Percentiles rank a stretch among this genome's conserved stretches.
phyloP scores from a whole-genome alignment of 35 echinoderm and acorn worm genomes.

The Diadema setosum region DNA sequence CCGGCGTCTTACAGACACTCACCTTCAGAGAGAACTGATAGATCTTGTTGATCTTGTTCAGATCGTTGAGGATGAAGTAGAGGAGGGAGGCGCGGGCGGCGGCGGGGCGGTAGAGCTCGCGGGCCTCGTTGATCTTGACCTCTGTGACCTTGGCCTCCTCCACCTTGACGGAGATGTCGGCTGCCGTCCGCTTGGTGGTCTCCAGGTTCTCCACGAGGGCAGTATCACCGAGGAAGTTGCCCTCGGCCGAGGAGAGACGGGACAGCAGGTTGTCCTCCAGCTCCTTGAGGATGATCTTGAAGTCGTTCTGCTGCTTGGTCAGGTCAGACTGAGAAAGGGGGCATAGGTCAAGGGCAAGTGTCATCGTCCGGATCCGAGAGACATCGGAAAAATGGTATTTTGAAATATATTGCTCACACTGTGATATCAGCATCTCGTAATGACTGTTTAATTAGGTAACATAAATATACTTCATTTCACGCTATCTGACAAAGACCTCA shows the following conservation, averaged over 20 bases:
- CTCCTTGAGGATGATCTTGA: slow-evolving; percentile 98
- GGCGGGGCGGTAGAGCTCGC: slow-evolving; percentile 89
- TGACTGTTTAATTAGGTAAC: too few relatives aligned
- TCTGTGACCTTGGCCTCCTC: slow-evolving; percentile 94
- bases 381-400: too few relatives aligned
- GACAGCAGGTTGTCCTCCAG: slow-evolving; percentile 96
- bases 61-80: slow-evolving; percentile 98
- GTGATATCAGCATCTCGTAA: too few relatives aligned
- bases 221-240: slow-evolving; percentile 99
- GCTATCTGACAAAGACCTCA: too few relatives aligned
- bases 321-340: slow-evolving; percentile 68
- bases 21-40: slow-evolving; percentile 99
- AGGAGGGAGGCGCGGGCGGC: slow-evolving; percentile 92
- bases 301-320: slow-evolving; percentile 98
- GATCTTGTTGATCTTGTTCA: slow-evolving; percentile 98
- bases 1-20: too few relatives aligned
- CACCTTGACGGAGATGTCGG: slow-evolving; percentile 97
- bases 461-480: too few relatives aligned
- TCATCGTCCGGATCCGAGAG: too few relatives aligned
- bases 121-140: slow-evolving; percentile 96
- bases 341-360: too few relatives aligned
- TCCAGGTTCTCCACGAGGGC: slow-evolving; percentile 97
- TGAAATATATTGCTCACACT: too few relatives aligned
- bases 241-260: slow-evolving; percentile 92
- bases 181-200: slow-evolving; percentile 95